Evolutionary conservation across 2,113 vertebrate genomes (phyloP).

Genomic region (Silurus asotus): DNA sequence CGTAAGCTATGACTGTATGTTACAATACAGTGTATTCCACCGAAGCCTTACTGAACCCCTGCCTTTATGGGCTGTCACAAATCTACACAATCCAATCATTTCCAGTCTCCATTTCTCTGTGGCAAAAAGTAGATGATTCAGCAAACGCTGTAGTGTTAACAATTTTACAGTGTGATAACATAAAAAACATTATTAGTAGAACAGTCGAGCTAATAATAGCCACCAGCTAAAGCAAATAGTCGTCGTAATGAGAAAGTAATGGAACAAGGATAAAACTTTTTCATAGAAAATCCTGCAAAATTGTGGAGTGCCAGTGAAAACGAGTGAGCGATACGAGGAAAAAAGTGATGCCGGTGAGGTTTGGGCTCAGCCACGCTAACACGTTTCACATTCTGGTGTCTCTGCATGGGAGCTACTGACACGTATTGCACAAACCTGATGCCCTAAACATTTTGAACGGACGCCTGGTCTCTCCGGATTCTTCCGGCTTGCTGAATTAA

Average conservation of each 20-base stretch:
- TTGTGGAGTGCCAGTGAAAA: neutral
- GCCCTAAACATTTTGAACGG: neutral
- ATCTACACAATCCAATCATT: constrained; percentile 25
- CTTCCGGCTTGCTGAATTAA: constrained; percentile 39
- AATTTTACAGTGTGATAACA: constrained; percentile 21
- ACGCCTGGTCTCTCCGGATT: constrained; percentile 11
- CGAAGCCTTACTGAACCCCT: neutral
- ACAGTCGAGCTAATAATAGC: constrained; percentile 27
- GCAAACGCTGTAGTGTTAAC: constrained; percentile 22
- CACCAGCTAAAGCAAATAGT: constrained; percentile 14
- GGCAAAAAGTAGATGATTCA: constrained; percentile 23
- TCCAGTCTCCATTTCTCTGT: neutral
- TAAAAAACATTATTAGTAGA: neutral
- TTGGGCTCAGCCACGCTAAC: neutral
- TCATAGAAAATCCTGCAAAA: neutral
- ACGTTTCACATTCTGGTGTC: neutral
- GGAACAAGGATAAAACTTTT: neutral
- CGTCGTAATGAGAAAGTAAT: constrained; percentile 7
- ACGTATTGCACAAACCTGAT: constrained; percentile 8
- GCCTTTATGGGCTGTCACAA: constrained; percentile 12
- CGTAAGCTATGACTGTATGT: neutral
- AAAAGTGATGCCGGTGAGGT: neutral
- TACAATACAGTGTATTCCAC: constrained; percentile 1
- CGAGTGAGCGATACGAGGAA: neutral
- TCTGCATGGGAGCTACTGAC: neutral